Percentiles rank a stretch among this genome's conserved stretches.
Conservation (phyloP, 1,140 invertebrate genomes). For the Ptiloglossa arizonensis region DNA sequence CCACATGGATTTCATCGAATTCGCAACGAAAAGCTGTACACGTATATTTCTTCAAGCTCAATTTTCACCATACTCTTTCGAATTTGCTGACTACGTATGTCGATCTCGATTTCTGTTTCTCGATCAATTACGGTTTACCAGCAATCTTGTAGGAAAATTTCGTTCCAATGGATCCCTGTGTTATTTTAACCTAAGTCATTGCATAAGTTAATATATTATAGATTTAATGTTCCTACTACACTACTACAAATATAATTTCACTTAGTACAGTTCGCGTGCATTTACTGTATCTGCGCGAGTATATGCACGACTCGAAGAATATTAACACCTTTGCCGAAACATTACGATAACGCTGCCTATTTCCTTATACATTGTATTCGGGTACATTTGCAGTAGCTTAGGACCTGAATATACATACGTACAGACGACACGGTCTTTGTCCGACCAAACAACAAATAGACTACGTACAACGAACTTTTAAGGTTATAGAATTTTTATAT, state of each 20-base stretch:
- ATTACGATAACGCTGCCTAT: background rate
- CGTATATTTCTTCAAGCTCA: background rate
- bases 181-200: background rate
- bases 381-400: conserved; percentile 58
- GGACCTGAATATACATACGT: conserved; percentile 30
- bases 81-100: background rate
- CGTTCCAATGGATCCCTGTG: background rate
- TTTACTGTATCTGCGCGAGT: no score
- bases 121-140: no score
- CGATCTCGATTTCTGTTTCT: no score
- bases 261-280: no score
- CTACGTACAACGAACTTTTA: background rate
- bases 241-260: conserved; percentile 5
- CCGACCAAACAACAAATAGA: background rate
- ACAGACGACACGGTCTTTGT: background rate
- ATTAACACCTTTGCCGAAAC: background rate
- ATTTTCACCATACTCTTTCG: background rate
- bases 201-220: background rate
- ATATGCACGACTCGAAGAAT: no score
- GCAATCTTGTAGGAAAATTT: background rate
- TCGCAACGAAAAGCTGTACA: conserved; percentile 67
- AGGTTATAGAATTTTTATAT: background rate
- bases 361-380: background rate
- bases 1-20: conserved; percentile 75
- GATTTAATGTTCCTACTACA: background rate